phyloP scores from a whole-genome alignment of 92 coral and sea anemone genomes.

The Phenganax marumi region DNA sequence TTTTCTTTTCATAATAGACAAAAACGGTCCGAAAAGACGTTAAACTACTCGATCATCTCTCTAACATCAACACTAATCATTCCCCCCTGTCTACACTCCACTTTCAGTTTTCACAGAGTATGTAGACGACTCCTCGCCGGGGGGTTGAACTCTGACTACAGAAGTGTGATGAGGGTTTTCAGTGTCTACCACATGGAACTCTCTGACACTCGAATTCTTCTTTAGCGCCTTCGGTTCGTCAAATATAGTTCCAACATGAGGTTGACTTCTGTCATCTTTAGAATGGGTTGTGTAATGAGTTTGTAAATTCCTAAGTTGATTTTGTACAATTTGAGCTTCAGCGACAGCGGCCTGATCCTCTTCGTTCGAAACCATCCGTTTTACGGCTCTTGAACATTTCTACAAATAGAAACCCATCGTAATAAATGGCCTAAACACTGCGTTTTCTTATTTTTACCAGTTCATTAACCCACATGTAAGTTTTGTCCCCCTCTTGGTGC shows the following conservation, averaged over 20 bases:
- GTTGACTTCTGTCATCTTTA: not conserved
- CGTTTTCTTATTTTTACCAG: not conserved
- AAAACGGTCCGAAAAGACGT: too few relatives aligned
- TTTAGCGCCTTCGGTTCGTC: not conserved
- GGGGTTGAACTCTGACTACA: constrained; percentile 15
- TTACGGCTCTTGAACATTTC: constrained; percentile 8
- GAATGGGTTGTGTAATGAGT: constrained; percentile 7
- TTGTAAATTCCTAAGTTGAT: constrained; percentile 12
- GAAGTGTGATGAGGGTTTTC: constrained; percentile 28
- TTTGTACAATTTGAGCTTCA: not conserved
- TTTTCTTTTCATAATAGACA: too few relatives aligned
- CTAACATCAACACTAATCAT: not conserved
- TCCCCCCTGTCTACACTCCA: constrained; percentile 9
- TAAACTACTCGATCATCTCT: too few relatives aligned
- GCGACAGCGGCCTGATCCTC: not conserved
- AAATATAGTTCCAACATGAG: constrained; percentile 22
- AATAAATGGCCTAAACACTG: too few relatives aligned
- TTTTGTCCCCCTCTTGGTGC: constrained; percentile 18
- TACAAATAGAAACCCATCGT: not conserved
- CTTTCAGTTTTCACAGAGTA: constrained; percentile 31
- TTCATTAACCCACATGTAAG: constrained; percentile 1
- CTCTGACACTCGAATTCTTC: not conserved
- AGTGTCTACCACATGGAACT: constrained; percentile 19
- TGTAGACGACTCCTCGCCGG: not conserved
- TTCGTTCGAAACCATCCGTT: constrained; percentile 2